Base-by-base conservation (phyloP, 2,888 invertebrate genomes). In the Salticus scenicus region DNA sequence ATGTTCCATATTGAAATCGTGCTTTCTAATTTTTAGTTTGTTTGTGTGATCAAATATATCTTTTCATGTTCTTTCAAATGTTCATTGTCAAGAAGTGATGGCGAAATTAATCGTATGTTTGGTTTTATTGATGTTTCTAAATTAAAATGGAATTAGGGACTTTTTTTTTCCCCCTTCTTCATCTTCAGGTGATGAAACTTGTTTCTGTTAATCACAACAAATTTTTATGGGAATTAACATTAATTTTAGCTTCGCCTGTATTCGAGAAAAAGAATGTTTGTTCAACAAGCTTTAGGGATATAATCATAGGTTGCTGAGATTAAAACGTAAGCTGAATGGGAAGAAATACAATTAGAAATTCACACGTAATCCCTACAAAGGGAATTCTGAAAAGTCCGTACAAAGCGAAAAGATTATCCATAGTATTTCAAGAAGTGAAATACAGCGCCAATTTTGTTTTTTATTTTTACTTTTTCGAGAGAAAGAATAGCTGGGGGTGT, bases 31-130 rank as follows among this genome's bases (percentile, higher is more conserved):
- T 42, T 72, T 64, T 64, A 27, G 5, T 57, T 37, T 57, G 69
- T 24, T 30, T 24, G 5, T 17, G 64, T 20, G 47, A 69, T 66
- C 67, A 74, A 74, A 70, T 69, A 70, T 30, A 69, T 70, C 70
- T 82, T n/a, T 73, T 37, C 64, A 72, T 66, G 7, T 74, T 79
- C 79, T 74, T 74, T 81, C 33, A 51, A 30, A 31, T 73, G 72
- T 47, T 64, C 70, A 42, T 31, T 27, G 71, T 47, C 20, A n/a
- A 37, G 7, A 42, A 41, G 14, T 20, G 24, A 66, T 27, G n/a
- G 27, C 17, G n/a, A 24, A 66, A 75, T 75, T 66, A 66, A 75
- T 57, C 64, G 28, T 30, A 42, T 37, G 37, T 75, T 75, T 66
- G 42, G 69, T 69, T 69, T 51, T 69, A 4, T 17, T 27, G 31